A percentile compares a stretch with the other conserved stretches of the same genome.
These are phyloP conservation scores for Patiria miniata DNA, from an alignment of 35 echinoderm and acorn worm genomes.

Conservation along the genomic window DNA sequence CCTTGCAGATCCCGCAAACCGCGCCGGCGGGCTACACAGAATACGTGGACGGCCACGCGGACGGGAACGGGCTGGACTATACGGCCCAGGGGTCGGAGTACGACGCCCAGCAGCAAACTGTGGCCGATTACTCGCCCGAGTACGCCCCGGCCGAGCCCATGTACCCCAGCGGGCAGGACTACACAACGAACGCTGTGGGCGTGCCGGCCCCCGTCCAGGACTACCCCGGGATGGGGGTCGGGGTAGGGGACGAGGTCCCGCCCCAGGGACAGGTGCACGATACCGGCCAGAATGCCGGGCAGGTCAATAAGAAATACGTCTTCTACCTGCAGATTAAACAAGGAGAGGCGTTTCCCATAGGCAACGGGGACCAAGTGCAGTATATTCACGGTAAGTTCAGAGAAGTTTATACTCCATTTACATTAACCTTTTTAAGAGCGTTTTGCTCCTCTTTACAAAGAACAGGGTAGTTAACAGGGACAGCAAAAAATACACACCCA, in stretches of 20 bases:
- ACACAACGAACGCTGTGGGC: constrained; percentile 26
- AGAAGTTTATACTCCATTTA: background rate
- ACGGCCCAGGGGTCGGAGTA: constrained; percentile 64
- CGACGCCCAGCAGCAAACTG: constrained; percentile 52
- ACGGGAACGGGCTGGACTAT: constrained; percentile 52
- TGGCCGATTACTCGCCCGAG: constrained; percentile 11
- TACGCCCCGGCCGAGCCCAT: constrained; percentile 33
- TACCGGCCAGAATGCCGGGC: constrained; percentile 50
- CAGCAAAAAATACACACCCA: background rate
- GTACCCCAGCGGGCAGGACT: constrained; percentile 47
- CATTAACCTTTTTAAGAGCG: too few species aligned
- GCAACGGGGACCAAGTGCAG: constrained; percentile 97
- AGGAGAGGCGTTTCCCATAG: constrained; percentile 94
- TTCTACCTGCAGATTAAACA: constrained; percentile 97
- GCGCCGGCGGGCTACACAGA: constrained; percentile 48
- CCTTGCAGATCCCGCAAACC: constrained; percentile 45
- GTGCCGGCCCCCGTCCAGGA: background rate
- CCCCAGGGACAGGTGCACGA: constrained; percentile 61
- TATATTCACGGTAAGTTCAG: constrained; percentile 93
- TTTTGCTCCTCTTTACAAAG: background rate
- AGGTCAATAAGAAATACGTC: constrained; percentile 89
- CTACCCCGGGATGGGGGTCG: constrained; percentile 46
- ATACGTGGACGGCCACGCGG: constrained; percentile 58
- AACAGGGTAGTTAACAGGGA: background rate
- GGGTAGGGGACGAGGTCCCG: constrained; percentile 45